Base-by-base conservation (phyloP, 2,888 invertebrate species). In the Phanerotoma sp. region DNA sequence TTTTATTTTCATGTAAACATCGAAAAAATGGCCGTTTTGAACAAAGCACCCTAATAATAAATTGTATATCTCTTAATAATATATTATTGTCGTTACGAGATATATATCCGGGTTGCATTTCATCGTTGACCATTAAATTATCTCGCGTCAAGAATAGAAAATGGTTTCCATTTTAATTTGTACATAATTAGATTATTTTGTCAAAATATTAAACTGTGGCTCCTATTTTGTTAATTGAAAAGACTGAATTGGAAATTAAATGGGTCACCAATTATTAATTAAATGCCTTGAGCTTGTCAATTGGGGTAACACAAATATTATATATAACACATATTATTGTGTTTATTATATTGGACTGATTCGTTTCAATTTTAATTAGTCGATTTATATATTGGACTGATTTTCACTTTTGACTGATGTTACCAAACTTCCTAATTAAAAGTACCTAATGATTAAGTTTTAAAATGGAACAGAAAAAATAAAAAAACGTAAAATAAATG, bases 361-460 rank as follows among this genome's bases (percentile, higher is more conserved):
- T 65, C 66, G 62, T 64, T 60, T 66, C 65, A 58, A 57, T 52
- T 37, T 61, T 52, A 62, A 66, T 67, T 68, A 69, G 67, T 70
- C 67, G 65, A 65, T 51, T 57, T 56, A n/a, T n/a, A n/a, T 66
- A 66, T 70, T 68, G 68, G 66, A 70, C 69, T 70, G 70, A 69
- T 70, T 54, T 66, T 64, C 70, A 70, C 68, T 69, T 70, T 73
- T 72, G 77, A 77, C 77, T 76, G 75, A 77, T 76, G 75, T 77
- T 76, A 77, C 77, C 77, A 77, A 76, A 77, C 73, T 71, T 69
- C 18, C 73, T 74, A 70, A 73, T 71, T 73, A 70, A 73, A 72
- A 68, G 65, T 72, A 72, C 71, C 70, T 72, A 73, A 73, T 73
- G 67, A 70, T 71, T 76, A 76, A 74, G 74, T 72, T 71, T 64